Conservation (phyloP, 2,888 invertebrate species). For the Amblyteles armatorius region DNA sequence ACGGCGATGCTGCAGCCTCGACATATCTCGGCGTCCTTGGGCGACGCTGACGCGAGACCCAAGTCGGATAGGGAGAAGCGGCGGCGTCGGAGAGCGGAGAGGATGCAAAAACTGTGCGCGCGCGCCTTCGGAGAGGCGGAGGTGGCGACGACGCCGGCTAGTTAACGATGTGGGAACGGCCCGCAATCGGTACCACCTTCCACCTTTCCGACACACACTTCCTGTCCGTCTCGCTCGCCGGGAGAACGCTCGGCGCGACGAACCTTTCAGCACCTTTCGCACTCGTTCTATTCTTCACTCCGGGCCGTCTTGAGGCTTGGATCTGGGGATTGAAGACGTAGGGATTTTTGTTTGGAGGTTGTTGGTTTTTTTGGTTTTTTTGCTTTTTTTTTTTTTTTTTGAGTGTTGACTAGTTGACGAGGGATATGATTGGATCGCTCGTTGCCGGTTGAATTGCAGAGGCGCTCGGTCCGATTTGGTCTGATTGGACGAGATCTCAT, state of each 20-base stretch:
- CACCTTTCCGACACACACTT: slow-evolving; percentile 35
- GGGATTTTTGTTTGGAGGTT: background rate
- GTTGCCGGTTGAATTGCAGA: slow-evolving; percentile 47
- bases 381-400: background rate
- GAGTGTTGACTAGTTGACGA: slow-evolving; percentile 4
- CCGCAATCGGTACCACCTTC: slow-evolving; percentile 38
- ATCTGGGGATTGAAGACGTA: background rate
- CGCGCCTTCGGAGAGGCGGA: slow-evolving; percentile 45
- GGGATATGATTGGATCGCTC: slow-evolving; percentile 54
- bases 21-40: slow-evolving; percentile 15
- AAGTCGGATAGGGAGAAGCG: slow-evolving; percentile 7
- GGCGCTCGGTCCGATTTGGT: slow-evolving; percentile 5
- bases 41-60: slow-evolving; percentile 17
- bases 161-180: slow-evolving; percentile 65
- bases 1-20: slow-evolving; percentile 24
- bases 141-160: slow-evolving; percentile 53
- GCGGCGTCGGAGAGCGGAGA: slow-evolving; percentile 17
- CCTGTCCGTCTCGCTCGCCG: slow-evolving; percentile 11
- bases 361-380: background rate
- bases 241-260: background rate
- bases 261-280: slow-evolving; percentile 11
- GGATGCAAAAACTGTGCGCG: slow-evolving; percentile 57
- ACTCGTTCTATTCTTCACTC: slow-evolving; percentile 4
- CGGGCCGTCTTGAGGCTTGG: background rate
- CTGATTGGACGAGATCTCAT: slow-evolving; percentile 47